Percentiles rank a stretch among this genome's conserved stretches.
phyloP scores from a whole-genome alignment of 2,888 invertebrate genomes.

The Neoscelio sp. region DNA sequence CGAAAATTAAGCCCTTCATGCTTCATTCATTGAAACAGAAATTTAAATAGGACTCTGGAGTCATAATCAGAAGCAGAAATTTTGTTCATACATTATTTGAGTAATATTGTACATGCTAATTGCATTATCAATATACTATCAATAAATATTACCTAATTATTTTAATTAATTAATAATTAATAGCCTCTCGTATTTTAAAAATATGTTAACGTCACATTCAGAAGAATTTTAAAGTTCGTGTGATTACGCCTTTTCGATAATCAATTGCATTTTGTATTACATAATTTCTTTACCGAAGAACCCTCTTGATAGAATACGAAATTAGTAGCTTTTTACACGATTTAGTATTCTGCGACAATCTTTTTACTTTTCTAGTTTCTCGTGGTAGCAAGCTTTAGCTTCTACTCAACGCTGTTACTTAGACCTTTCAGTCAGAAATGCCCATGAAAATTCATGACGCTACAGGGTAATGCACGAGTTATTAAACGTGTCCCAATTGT shows the following conservation, averaged over 20 bases:
- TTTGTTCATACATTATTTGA: too few species aligned
- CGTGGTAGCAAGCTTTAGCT: slow-evolving; percentile 20
- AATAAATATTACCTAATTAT: too few species aligned
- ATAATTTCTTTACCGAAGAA: slow-evolving; percentile 6
- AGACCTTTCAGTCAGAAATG: slow-evolving; percentile 24
- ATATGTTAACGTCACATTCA: not conserved
- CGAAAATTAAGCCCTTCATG: slow-evolving; percentile 1
- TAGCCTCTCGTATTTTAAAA: too few species aligned
- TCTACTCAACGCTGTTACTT: slow-evolving; percentile 27
- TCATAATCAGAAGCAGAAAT: slow-evolving; percentile 11
- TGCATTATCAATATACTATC: too few species aligned
- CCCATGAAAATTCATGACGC: slow-evolving; percentile 42
- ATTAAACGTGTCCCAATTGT: slow-evolving; percentile 36
- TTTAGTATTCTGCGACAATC: slow-evolving; percentile 12
- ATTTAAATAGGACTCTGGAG: not conserved
- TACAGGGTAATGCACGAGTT: slow-evolving; percentile 7
- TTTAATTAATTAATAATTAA: too few species aligned
- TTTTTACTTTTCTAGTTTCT: slow-evolving; percentile 19
- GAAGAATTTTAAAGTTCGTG: not conserved
- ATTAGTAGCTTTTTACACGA: slow-evolving; percentile 20
- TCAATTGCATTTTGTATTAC: not conserved
- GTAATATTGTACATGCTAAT: too few species aligned
- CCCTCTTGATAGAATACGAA: not conserved
- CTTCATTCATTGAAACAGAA: slow-evolving; percentile 8
- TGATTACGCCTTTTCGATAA: not conserved